phyloP scores from a whole-genome alignment of 2,888 invertebrate genomes.

The Sarcophaga variegata region DNA sequence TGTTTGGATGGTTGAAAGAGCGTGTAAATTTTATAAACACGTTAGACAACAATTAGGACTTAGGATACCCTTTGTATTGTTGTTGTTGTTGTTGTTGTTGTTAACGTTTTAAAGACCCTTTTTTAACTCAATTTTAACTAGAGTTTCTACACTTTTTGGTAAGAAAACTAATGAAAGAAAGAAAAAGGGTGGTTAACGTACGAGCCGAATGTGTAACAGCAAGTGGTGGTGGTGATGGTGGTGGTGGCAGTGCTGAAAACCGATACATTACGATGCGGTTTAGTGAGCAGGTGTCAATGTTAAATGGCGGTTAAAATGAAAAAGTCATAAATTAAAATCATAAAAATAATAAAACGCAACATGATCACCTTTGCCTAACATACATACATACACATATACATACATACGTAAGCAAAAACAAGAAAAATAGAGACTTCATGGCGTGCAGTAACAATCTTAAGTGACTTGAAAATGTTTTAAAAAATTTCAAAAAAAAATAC shows the following conservation, averaged over 20 bases:
- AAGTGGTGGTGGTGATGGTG: constrained; percentile 53
- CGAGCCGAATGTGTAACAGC: constrained; percentile 30
- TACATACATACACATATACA: neutral
- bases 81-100: neutral
- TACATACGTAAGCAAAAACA: neutral
- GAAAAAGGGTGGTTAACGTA: constrained; percentile 66
- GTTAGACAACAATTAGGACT: constrained; percentile 75
- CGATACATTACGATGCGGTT: constrained; percentile 66
- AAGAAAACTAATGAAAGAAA: constrained; percentile 2
- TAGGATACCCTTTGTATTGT: constrained; percentile 32
- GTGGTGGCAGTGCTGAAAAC: constrained; percentile 35
- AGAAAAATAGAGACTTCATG: neutral
- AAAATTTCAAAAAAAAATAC: neutral
- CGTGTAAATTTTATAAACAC: constrained; percentile 67
- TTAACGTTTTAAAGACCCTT: constrained; percentile 28
- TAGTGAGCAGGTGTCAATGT: constrained; percentile 66
- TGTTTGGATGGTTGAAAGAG: constrained; percentile 62
- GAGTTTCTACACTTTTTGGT: no score
- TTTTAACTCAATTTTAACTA: neutral
- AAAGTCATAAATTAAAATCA: constrained; percentile 65
- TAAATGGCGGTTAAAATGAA: constrained; percentile 65
- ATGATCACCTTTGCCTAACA: constrained; percentile 66
- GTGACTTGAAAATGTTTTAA: neutral
- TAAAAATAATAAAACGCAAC: constrained; percentile 36
- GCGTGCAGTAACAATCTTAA: neutral